Evolutionary conservation across 2,797 vertebrate species (phyloP), one percentile per base, ranked within the genome.

Genomic region (Tamandua tetradactyla): DNA sequence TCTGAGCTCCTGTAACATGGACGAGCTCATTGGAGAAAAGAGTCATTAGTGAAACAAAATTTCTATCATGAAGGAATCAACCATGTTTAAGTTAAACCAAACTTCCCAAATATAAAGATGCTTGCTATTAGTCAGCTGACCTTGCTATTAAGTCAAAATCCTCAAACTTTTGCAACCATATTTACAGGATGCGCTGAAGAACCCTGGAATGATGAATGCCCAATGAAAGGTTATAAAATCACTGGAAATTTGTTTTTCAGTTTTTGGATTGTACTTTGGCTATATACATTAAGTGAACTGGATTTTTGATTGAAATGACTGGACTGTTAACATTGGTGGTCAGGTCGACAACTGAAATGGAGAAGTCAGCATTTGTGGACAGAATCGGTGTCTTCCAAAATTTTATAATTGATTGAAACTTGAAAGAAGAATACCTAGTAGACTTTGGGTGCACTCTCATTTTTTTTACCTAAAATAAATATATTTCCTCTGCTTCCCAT

Each of bases 401-500:
- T 35, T 17, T 49, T 47, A 12, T 20, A 76, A 10, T 2, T 74
- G 49, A 87, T 49, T 78, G 68, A 61, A 30, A 47, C 40, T 23
- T 27, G 68, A 20, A 35, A 69, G 27, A 42, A 79, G 30, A 96
- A 71, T 71, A 83, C 32, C 89, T 89, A 74, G 7, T 17, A 83
- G 14, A 87, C 25, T 78, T n/a, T 64, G 7, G 4, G 2, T 49
- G 44, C 32, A 30, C 11, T 55, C 93, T 72, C 47, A 23, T 3
- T 40, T 85, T 85, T 91, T 84, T 91, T 84, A 82, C 8, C 80
- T 59, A 49, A 88, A 79, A 75, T 80, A 55, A 93, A 37, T 79
- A 83, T 87, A 94, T 89, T 95, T 93, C 62, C 47, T 90, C 59
- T 71, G 40, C 52, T 10, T 82, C 62, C 13, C 93, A 10, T 91